These are phyloP conservation scores for Darevskia nairensis DNA, from an alignment of 2,797 vertebrate genomes.

Conservation along the genomic window DNA sequence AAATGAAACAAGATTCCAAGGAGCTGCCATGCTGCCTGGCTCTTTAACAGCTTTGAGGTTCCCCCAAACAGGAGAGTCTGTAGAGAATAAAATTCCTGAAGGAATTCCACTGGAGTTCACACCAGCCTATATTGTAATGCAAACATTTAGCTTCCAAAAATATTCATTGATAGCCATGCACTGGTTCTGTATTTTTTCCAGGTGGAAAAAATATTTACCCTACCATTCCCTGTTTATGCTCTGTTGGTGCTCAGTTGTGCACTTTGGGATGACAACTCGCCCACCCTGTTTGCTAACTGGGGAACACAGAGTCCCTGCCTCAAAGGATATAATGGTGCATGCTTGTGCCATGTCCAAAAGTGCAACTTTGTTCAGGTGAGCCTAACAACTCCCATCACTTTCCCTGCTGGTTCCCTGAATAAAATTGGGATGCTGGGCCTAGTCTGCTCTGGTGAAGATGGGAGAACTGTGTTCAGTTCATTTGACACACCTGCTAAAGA, in stretches of 20 bases:
- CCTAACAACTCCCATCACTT: neutral
- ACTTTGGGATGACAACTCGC: neutral
- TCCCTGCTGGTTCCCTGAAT: neutral
- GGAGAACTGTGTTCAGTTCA: neutral
- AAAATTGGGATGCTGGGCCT: neutral
- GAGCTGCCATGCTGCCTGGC: neutral
- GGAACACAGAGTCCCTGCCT: slow-evolving; percentile 3
- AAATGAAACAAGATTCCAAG: neutral
- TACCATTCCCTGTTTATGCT: neutral
- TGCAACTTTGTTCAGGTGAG: neutral
- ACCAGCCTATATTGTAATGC: neutral
- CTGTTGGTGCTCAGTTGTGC: neutral
- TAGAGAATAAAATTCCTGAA: neutral
- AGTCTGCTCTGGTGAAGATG: neutral
- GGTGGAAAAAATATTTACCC: neutral
- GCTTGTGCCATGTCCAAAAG: neutral
- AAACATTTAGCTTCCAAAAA: neutral
- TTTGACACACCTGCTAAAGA: neutral
- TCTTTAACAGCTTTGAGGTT: neutral
- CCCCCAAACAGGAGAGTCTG: neutral
- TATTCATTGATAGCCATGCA: neutral
- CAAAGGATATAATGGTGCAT: slow-evolving; percentile 4
- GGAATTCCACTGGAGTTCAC: neutral
- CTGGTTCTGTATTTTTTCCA: neutral
- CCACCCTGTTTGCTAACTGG: neutral